Conservation (phyloP, 2,113 vertebrate species). For the Ophthalmolycus amberensis region DNA sequence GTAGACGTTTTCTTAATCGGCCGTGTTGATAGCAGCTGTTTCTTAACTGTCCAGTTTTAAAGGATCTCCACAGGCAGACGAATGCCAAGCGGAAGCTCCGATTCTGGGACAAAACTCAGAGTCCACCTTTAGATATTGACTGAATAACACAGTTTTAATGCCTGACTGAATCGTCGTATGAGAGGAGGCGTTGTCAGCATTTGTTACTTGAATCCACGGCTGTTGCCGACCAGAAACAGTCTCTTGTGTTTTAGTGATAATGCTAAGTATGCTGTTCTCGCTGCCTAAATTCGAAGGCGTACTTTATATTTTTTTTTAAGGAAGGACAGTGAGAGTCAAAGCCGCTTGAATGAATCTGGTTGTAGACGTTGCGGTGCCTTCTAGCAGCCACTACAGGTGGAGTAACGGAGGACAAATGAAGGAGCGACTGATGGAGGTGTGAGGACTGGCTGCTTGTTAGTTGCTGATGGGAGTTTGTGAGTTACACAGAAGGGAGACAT, state of each 20-base stretch:
- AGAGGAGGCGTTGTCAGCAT: neutral
- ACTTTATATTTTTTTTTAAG: neutral
- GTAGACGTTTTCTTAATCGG: neutral
- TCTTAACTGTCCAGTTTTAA: neutral
- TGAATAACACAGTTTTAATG: neutral
- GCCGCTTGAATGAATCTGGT: neutral
- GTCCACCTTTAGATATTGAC: slow-evolving; percentile 22
- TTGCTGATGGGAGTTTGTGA: slow-evolving; percentile 10
- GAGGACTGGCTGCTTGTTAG: neutral
- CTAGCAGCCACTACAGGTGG: slow-evolving; percentile 40
- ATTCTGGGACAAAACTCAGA: neutral
- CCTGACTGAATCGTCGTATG: neutral
- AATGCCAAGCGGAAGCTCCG: neutral
- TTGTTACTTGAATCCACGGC: slow-evolving; percentile 48
- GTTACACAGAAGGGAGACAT: neutral
- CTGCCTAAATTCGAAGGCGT: slow-evolving; percentile 2
- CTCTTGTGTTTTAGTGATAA: slow-evolving; percentile 21
- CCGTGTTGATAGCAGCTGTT: slow-evolving; percentile 7
- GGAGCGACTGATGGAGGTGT: neutral
- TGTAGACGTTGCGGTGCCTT: slow-evolving; percentile 53
- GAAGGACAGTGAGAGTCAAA: neutral
- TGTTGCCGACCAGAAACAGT: slow-evolving; percentile 23
- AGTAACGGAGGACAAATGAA: neutral
- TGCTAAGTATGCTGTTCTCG: neutral
- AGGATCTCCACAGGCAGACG: neutral